These are phyloP conservation scores for Chrysotoxum bicinctum DNA, from an alignment of 2,888 invertebrate genomes.

Conservation along the genomic window DNA sequence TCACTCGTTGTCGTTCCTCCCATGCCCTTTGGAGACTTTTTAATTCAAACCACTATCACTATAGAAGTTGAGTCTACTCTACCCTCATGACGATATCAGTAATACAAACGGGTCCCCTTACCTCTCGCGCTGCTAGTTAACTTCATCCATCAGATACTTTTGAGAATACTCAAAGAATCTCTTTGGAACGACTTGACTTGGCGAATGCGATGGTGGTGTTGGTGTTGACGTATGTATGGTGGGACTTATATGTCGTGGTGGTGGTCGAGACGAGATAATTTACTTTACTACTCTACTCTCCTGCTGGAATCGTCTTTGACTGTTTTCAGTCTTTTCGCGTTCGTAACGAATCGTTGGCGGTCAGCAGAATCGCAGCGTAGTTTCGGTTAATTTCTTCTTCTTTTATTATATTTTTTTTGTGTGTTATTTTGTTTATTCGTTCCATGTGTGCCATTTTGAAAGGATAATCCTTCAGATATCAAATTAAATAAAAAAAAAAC, in stretches of 20 bases:
- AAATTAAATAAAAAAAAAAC: background rate
- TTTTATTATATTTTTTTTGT: constrained; percentile 3
- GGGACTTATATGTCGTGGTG: constrained; percentile 13
- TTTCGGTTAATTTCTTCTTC: constrained; percentile 53
- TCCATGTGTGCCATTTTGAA: constrained; percentile 61
- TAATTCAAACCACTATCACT: background rate
- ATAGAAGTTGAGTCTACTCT: background rate
- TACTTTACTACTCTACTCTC: constrained; percentile 46
- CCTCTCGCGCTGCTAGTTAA: constrained; percentile 7
- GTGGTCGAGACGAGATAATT: constrained; percentile 13
- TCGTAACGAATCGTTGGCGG: constrained; percentile 77
- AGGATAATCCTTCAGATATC: constrained; percentile 52
- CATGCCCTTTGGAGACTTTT: constrained; percentile 64
- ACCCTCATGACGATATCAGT: constrained; percentile 41
- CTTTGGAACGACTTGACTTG: no score
- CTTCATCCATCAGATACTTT: constrained; percentile 16
- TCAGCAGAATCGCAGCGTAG: constrained; percentile 79
- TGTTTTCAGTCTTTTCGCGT: constrained; percentile 78
- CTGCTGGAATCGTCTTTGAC: constrained; percentile 65
- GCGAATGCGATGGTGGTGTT: background rate
- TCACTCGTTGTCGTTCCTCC: background rate
- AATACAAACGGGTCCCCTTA: constrained; percentile 27
- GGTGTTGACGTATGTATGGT: constrained; percentile 12
- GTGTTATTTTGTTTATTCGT: constrained; percentile 16
- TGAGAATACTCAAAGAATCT: constrained; percentile 20